Percentiles rank a stretch among this genome's conserved stretches.
These are phyloP conservation scores for Clunio marinus DNA, from an alignment of 2,888 invertebrate genomes.

Conservation along the genomic window DNA sequence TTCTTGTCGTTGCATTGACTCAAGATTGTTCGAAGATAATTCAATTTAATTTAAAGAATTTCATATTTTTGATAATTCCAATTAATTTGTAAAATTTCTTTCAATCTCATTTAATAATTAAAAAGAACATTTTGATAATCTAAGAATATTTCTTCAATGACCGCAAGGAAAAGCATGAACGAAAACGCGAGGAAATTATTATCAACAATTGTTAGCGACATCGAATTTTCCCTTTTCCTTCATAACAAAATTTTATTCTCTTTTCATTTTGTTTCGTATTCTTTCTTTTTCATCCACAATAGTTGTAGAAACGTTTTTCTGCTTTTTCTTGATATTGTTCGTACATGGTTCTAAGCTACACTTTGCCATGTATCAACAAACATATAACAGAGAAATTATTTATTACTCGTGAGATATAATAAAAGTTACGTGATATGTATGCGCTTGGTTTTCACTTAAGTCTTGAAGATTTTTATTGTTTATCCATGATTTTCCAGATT, in stretches of 20 bases:
- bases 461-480: not conserved
- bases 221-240: conserved; percentile 5
- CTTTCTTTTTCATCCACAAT: not conserved
- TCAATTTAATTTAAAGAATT: no score
- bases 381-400: not conserved
- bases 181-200: conserved; percentile 24
- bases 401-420: conserved; percentile 1
- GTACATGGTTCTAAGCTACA: not conserved
- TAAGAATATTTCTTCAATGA: not conserved
- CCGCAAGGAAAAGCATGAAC: not conserved
- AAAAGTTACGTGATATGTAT: conserved; percentile 6
- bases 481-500: conserved; percentile 5
- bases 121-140: not conserved
- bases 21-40: not conserved
- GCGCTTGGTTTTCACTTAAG: not conserved
- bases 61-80: no score
- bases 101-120: no score
- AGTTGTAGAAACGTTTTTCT: no score
- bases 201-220: conserved; percentile 28
- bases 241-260: not conserved
- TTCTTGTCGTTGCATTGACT: not conserved
- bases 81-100: no score
- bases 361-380: not conserved
- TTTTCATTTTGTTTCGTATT: not conserved
- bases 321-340: not conserved